Evolutionary conservation across 2,113 vertebrate species (phyloP).

Genomic region (Cryptotis parvus): DNA sequence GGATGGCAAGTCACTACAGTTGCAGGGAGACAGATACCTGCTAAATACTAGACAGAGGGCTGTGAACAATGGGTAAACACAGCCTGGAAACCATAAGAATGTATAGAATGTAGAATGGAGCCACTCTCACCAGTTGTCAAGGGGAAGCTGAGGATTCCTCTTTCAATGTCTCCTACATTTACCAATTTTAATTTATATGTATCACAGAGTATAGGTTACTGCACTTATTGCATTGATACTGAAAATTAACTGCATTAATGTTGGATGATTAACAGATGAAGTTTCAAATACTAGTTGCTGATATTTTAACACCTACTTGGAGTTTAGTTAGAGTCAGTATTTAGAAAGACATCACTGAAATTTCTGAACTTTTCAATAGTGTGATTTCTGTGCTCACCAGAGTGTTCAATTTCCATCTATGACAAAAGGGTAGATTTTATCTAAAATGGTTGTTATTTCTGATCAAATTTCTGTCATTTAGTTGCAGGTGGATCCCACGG

Average conservation of each 20-base stretch:
- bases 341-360: background rate
- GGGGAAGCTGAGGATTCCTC: too few relatives aligned
- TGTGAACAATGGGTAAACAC: too few relatives aligned
- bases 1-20: too few relatives aligned
- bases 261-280: background rate
- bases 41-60: too few relatives aligned
- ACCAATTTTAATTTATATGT: background rate
- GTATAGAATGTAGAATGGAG: too few relatives aligned
- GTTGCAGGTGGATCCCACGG: too few relatives aligned
- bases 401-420: slow-evolving; percentile 4
- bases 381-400: background rate
- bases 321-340: background rate
- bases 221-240: background rate
- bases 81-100: too few relatives aligned
- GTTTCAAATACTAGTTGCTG: background rate
- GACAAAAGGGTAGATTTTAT: background rate
- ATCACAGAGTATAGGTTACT: too few relatives aligned
- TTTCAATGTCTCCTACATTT: background rate
- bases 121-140: too few relatives aligned
- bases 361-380: background rate
- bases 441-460: background rate
- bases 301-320: background rate
- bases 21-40: too few relatives aligned
- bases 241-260: background rate
- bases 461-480: too few relatives aligned